A percentile compares a stretch with the other conserved stretches of the same genome.
phyloP scores from a whole-genome alignment of 2,888 invertebrate genomes.

The Deroplatys truncata region DNA sequence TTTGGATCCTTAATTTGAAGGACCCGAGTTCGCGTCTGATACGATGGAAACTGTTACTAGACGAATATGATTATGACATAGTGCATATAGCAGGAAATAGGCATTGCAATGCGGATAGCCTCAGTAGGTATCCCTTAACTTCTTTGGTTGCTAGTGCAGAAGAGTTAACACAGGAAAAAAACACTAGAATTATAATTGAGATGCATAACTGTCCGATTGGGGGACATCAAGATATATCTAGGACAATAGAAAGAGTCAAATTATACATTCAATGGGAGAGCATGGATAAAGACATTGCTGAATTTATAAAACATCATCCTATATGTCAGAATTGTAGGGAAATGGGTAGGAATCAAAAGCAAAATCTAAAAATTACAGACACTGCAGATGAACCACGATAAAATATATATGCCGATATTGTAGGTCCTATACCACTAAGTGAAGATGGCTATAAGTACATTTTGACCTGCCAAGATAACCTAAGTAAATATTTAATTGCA shows the following conservation, averaged over 20 bases:
- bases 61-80: conserved; percentile 18
- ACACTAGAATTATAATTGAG: background rate
- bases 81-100: conserved; percentile 6
- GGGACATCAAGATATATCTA: background rate
- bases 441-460: background rate
- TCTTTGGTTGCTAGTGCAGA: too few relatives aligned
- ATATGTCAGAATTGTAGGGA: background rate
- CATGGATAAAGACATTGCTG: too few relatives aligned
- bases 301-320: background rate
- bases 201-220: background rate
- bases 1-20: conserved; percentile 12
- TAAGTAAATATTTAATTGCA: conserved; percentile 29
- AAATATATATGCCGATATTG: background rate
- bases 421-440: background rate
- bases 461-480: background rate
- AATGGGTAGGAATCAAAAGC: background rate
- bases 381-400: background rate
- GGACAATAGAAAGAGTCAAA: too few relatives aligned
- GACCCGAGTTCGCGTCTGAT: conserved; percentile 4
- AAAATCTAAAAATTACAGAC: background rate
- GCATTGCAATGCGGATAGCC: conserved; percentile 19
- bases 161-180: background rate
- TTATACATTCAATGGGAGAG: too few relatives aligned
- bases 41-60: conserved; percentile 18
- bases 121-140: background rate